These are phyloP conservation scores for Drosophila seguyi DNA, from an alignment of 1,140 invertebrate genomes.

Conservation along the genomic window DNA sequence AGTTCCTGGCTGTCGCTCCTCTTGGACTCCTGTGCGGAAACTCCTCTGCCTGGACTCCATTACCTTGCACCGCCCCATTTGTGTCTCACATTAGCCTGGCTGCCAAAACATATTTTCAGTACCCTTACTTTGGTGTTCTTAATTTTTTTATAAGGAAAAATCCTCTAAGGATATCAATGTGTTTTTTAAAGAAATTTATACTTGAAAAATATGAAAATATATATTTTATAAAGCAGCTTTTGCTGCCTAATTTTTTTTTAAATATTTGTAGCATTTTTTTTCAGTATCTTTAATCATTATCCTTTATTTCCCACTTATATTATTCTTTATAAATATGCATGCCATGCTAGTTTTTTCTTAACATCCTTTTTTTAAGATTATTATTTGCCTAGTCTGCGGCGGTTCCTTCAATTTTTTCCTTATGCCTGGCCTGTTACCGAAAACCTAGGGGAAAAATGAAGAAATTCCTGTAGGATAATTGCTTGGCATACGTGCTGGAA, in stretches of 20 bases:
- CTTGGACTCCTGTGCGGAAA: slow-evolving; percentile 21
- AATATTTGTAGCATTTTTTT: too few species aligned
- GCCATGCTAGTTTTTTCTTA: background rate
- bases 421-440: slow-evolving; percentile 2
- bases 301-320: background rate
- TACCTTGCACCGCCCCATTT: slow-evolving; percentile 1
- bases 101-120: slow-evolving; percentile 34
- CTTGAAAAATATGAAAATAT: too few species aligned
- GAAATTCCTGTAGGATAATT: slow-evolving; percentile 74
- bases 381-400: slow-evolving; percentile 26
- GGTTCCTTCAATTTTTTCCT: slow-evolving; percentile 5
- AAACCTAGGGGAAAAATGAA: slow-evolving; percentile 52
- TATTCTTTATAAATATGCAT: background rate
- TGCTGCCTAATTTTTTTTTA: too few species aligned
- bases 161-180: background rate
- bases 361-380: background rate
- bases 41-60: slow-evolving; percentile 10
- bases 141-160: background rate
- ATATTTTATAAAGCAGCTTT: too few species aligned
- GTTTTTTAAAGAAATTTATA: background rate
- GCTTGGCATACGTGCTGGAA: slow-evolving; percentile 56
- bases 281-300: background rate
- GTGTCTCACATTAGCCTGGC: slow-evolving; percentile 18
- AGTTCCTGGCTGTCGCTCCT: slow-evolving; percentile 38
- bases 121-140: background rate